Evolutionary conservation across 2,113 vertebrate species (phyloP).

Genomic region (Onychostoma macrolepis): DNA sequence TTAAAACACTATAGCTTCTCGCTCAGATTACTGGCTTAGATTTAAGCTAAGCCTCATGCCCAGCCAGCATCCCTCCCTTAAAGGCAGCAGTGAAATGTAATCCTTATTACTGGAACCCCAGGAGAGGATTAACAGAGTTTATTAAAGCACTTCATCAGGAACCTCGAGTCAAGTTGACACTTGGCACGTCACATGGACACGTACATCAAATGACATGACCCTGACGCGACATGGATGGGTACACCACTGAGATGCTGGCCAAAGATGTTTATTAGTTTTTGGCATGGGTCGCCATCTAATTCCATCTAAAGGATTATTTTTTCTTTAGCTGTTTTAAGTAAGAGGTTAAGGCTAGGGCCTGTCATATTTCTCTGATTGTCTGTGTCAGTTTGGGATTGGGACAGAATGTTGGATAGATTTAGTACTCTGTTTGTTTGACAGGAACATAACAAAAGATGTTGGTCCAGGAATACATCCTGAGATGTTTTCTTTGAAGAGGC

Average conservation of each 20-base stretch:
- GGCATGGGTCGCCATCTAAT: background rate
- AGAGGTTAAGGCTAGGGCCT: background rate
- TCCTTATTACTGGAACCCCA: constrained; percentile 77
- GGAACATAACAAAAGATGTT: background rate
- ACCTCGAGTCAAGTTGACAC: constrained; percentile 70
- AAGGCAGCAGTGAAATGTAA: constrained; percentile 71
- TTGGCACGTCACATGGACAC: constrained; percentile 76
- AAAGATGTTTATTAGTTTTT: background rate
- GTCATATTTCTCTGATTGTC: background rate
- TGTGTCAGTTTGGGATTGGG: background rate
- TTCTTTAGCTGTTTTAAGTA: background rate
- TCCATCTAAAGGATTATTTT: background rate
- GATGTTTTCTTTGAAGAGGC: background rate
- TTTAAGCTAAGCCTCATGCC: constrained; percentile 64
- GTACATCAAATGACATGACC: constrained; percentile 71
- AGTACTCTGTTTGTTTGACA: background rate
- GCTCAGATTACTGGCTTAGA: constrained; percentile 65
- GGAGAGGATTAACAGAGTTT: constrained; percentile 76
- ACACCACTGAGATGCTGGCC: background rate
- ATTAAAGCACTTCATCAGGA: constrained; percentile 77
- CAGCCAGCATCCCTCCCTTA: constrained; percentile 67
- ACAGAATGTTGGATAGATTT: background rate
- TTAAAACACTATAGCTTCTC: constrained; percentile 30
- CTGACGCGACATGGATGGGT: constrained; percentile 70
- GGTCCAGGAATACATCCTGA: background rate